Evolutionary conservation across 2,888 invertebrate genomes (phyloP).

Genomic region (Melanostoma scalare): DNA sequence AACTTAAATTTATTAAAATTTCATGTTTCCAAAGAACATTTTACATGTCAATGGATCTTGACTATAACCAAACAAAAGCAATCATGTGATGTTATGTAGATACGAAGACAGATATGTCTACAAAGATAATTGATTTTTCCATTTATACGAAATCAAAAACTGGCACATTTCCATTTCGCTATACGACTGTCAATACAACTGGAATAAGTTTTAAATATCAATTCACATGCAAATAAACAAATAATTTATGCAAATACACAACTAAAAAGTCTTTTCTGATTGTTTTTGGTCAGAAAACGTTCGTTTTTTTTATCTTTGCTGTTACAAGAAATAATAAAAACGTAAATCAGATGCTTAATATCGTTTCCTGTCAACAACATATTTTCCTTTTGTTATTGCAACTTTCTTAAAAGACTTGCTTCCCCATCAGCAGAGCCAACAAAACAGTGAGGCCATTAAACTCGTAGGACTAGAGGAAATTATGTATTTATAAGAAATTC

Average conservation of each 20-base stretch:
- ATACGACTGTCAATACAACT: too few species aligned
- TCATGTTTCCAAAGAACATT: too few species aligned
- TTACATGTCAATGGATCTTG: too few species aligned
- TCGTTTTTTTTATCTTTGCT: background rate
- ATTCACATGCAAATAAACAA: slow-evolving; percentile 25
- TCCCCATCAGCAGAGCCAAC: background rate
- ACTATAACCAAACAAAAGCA: too few species aligned
- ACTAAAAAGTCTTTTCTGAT: background rate
- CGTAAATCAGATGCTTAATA: slow-evolving; percentile 24
- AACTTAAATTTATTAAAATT: too few species aligned
- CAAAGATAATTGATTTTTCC: too few species aligned
- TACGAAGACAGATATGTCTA: too few species aligned
- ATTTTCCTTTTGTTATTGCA: slow-evolving; percentile 7
- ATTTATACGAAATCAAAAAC: too few species aligned
- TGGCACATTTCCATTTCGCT: too few species aligned
- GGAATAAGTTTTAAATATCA: background rate
- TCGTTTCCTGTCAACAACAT: slow-evolving; percentile 50
- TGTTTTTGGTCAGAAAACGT: slow-evolving; percentile 1
- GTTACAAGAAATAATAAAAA: slow-evolving; percentile 7
- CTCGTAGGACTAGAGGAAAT: background rate
- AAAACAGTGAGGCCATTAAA: slow-evolving; percentile 18
- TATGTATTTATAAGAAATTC: too few species aligned
- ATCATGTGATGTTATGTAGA: too few species aligned
- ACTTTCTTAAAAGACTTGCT: background rate
- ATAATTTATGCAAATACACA: background rate